Evolutionary conservation across 2,113 vertebrate genomes (phyloP), one percentile per base, ranked within the genome.

Genomic region (Arothron firmamentum): DNA sequence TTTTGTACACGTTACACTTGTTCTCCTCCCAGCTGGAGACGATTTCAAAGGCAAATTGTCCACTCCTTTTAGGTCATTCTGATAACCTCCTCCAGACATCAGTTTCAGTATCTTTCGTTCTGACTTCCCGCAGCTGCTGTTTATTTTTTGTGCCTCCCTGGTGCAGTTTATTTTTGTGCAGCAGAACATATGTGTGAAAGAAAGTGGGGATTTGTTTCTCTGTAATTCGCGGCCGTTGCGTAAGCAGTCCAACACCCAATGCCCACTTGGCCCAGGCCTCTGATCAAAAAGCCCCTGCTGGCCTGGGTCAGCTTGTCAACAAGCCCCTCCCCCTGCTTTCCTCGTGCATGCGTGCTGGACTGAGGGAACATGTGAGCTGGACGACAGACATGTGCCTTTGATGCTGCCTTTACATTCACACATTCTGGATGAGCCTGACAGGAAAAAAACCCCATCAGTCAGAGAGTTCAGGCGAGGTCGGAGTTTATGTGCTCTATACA

Each of bases 201-300:
- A 81, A 88, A 87, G 70, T 77, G 59, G 66, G 72, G 79, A 82
- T 85, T 89, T 83, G 75, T 80, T 82, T 64, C 72, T 81, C 74
- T 75, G 65, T 74, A 79, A 82, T 79, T 84, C 68, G 18, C 69
- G 52, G 53, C 63, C 3, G 58, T 89, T 91, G 79, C 82, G 14
- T 88, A 87, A 88, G 77, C 78, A 62, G 77, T 73, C 78, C 59
- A 45, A 77, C 63, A n/a, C 80, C 79, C 78, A 75, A 46, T 80
- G 76, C 77, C 70, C 80, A 77, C 75, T 84, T 77, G 79, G 76
- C 81, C 67, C n/a, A 21, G 28, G 52, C 66, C 50, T 25, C 75
- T 71, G 78, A 81, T 85, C 81, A 84, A 79, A 85, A 85, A 77
- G 77, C 74, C 60, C 72, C 50, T 65, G 68, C 76, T 88, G 75